Evolutionary conservation across 1,140 invertebrate genomes (phyloP), one percentile per base, ranked within the genome.

Genomic region (Eurosta solidaginis): DNA sequence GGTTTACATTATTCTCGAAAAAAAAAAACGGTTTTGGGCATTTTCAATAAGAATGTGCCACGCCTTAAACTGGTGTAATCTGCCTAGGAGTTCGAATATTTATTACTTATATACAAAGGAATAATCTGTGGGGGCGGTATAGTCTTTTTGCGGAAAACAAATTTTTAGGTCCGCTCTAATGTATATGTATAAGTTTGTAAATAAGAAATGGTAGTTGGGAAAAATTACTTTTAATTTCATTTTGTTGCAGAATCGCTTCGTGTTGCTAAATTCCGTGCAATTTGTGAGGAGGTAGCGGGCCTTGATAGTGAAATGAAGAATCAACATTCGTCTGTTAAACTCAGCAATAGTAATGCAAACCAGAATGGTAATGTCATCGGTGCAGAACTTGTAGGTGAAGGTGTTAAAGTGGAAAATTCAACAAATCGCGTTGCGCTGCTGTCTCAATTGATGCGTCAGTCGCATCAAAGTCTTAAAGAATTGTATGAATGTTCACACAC

Each of bases 401-500:
- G 10, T 33, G 59, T 1, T 3, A 10, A 25, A 3, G 3, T 3
- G 17, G 33, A 12, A n/a, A 3, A 76, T 40, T 14, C 27, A 12
- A 7, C 17, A 22, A 74, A 74, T 17, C 40, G 9, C 4, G 29
- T 76, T n/a, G 27, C 45, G 9, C 1, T 52, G 20, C 45, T 79
- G 14, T 79, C 78, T 3, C 54, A 89, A 68, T 89, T 99, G 5
- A 98, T 99, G 97, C 92, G 92, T 36, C 90, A 92, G 63, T 98
- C 96, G 85, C 98, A 99, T 87, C 85, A 89, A 1, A 98, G 96
- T 84, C 92, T 98, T 33, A 89, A 92, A 75, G 91, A 94, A 68
- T 86, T 96, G 1, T 99, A 98, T 86, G 96, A 99, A 87, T 99
- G 98, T 88, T 98, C 96, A 75, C 97, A 98, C 90, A 90, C 93